Base-by-base conservation (phyloP, 2,113 vertebrate species). In the Eptesicus fuscus region DNA sequence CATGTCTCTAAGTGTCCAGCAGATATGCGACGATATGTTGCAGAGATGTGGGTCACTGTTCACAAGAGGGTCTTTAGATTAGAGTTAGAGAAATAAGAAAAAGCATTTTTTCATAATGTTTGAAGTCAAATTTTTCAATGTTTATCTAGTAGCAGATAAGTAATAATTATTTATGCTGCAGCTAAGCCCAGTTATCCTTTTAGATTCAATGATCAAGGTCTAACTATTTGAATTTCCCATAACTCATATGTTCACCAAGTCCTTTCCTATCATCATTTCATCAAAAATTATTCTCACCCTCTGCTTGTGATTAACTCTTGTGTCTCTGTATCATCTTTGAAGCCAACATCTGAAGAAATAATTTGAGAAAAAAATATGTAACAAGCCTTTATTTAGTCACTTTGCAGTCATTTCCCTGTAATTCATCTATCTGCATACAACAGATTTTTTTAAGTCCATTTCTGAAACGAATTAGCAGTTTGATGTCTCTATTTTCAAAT, bases 251-350 rank as follows among this genome's bases (percentile, higher is more conserved):
- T 28, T 73, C 20, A 77, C 37, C 37, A 79, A 25, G 17, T 83
- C 44, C 67, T 32, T 78, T 93, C 32, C 44, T 37, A 63, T 47
- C 35, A 59, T 47, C 37, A 44, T 74, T 80, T 82, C 69, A 73
- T 53, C 84, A 86, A 67, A 93, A 86, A 89, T 35, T 47, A 83
- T 32, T 32, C 23, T 96, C 35, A 18, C 14, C 65, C 74, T 77
- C 76, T 61, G 9, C 22, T 35, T 85, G 53, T 25, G 53, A 95
- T 90, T 77, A 90, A 88, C 9, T 73, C 13, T 22, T 22, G 37
- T 92, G 84, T 76, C 32, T 91, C 59, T 92, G 17, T 53, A 35
- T 47, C 37, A 59, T 87, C n/a, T 92, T n/a, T 35, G 73, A 96
- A 69, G 30, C 32, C 32, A 73, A 93, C 91, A 49, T 79, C 37